These are phyloP conservation scores for Apodemus agrarius DNA, from an alignment of 2,797 vertebrate genomes.

Conservation along the genomic window DNA sequence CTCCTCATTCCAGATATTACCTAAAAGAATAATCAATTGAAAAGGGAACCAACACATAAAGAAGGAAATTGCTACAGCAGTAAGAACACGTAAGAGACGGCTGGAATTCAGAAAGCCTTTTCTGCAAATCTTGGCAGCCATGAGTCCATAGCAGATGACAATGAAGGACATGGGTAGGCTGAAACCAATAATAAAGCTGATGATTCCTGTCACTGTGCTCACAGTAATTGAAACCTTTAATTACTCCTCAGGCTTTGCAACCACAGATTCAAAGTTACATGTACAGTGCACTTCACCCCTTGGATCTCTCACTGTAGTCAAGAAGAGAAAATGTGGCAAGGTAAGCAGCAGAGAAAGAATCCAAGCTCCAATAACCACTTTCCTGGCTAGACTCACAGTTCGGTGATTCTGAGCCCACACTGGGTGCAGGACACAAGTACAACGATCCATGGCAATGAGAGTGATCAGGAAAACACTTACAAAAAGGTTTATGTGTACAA, in stretches of 20 bases:
- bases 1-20: constrained; percentile 84
- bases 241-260: fast-evolving
- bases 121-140: constrained; percentile 60
- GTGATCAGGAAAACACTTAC: constrained; percentile 75
- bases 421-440: constrained; percentile 60
- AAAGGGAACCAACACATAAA: constrained; percentile 96
- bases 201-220: not conserved
- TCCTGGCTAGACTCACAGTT: not conserved
- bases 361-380: constrained; percentile 68
- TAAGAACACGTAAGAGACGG: constrained; percentile 85
- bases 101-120: constrained; percentile 60
- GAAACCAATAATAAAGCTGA: constrained; percentile 81
- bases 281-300: not conserved
- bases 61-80: constrained; percentile 91
- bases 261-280: not conserved
- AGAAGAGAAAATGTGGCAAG: constrained; percentile 59
- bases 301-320: fast-evolving
- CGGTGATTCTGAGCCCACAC: constrained; percentile 80
- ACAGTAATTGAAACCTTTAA: fast-evolving
- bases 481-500: constrained; percentile 71
- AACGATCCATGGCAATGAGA: constrained; percentile 75
- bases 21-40: constrained; percentile 90
- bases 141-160: constrained; percentile 71
- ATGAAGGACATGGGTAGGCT: constrained; percentile 65
- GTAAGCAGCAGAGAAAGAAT: constrained; percentile 67